Evolutionary conservation across 2,888 invertebrate genomes (phyloP).

Genomic region (Cancer borealis): DNA sequence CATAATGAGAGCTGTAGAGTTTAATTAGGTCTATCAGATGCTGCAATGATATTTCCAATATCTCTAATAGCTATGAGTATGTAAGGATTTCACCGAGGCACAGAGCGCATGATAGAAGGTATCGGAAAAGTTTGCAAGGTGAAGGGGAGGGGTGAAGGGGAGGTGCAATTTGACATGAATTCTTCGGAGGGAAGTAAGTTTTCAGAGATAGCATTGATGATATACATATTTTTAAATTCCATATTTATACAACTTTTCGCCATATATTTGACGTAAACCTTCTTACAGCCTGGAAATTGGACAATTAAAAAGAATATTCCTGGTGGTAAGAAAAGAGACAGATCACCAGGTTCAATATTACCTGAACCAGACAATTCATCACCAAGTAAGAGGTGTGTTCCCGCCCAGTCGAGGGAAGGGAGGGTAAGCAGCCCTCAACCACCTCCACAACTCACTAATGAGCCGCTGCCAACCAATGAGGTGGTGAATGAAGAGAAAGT

Average conservation of each 20-base stretch:
- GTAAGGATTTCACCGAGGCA: too few relatives aligned
- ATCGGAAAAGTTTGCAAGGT: too few relatives aligned
- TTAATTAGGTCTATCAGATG: too few relatives aligned
- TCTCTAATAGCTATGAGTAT: too few relatives aligned
- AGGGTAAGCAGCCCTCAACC: background rate
- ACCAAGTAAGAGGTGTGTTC: background rate
- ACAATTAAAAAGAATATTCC: background rate
- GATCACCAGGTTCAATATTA: background rate
- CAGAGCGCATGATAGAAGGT: too few relatives aligned
- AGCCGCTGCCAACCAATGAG: background rate
- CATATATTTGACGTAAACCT: background rate
- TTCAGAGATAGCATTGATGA: background rate
- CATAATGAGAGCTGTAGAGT: too few relatives aligned
- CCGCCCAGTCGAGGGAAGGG: background rate
- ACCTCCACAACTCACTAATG: background rate
- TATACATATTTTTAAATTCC: background rate
- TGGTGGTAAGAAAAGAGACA: constrained; percentile 14
- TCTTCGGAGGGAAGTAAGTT: background rate
- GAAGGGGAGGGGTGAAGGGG: too few relatives aligned
- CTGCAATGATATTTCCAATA: too few relatives aligned
- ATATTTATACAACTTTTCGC: background rate
- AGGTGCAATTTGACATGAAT: background rate
- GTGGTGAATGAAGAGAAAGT: background rate
- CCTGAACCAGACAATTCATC: background rate
- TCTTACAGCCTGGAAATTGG: constrained; percentile 39